Conservation (phyloP, 2,113 vertebrate genomes). For the Dolichotis patagonum region DNA sequence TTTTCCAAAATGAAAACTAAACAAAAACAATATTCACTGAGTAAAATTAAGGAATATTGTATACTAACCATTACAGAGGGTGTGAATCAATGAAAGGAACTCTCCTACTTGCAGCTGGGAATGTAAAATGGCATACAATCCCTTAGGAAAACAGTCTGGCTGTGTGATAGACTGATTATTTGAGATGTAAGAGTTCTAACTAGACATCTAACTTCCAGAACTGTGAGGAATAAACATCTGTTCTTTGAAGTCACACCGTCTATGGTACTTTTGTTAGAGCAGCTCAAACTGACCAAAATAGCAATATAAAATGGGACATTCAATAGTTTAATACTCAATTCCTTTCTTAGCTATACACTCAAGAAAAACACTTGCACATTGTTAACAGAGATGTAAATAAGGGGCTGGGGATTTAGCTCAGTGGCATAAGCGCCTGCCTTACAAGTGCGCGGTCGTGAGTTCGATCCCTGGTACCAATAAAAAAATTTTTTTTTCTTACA, state of each 20-base stretch:
- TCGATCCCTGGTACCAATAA: too few species aligned
- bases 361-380: not conserved
- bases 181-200: not conserved
- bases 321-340: not conserved
- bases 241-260: not conserved
- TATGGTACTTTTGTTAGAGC: not conserved
- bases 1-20: not conserved
- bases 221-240: not conserved
- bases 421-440: too few species aligned
- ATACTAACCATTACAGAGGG: not conserved
- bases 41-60: not conserved
- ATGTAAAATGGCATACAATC: not conserved
- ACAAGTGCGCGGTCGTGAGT: too few species aligned
- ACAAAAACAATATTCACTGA: not conserved
- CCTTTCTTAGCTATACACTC: not conserved
- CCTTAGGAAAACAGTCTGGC: not conserved
- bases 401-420: too few species aligned
- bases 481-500: too few species aligned
- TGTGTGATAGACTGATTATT: not conserved
- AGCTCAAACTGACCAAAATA: not conserved
- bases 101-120: not conserved
- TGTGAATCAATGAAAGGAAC: conserved; percentile 15
- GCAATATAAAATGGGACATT: not conserved
- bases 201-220: not conserved
- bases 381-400: conserved; percentile 6